Evolutionary conservation across 2,113 vertebrate species (phyloP).

Genomic region (Phrynosoma blainvillii): DNA sequence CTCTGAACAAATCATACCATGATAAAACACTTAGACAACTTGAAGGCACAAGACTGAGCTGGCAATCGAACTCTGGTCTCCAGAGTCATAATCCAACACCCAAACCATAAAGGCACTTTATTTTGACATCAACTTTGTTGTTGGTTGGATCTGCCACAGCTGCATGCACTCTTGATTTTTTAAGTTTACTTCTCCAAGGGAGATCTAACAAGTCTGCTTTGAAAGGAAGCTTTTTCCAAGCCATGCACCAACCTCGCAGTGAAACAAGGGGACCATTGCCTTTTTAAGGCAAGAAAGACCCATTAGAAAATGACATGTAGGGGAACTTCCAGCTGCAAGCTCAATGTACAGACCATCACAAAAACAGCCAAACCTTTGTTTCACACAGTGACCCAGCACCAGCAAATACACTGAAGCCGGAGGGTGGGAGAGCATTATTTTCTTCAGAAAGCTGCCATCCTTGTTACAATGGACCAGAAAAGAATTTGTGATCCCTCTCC

Average conservation of each 20-base stretch:
- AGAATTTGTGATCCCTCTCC: not conserved
- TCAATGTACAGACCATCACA: constrained; percentile 21
- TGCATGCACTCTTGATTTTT: not conserved
- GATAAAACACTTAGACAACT: no score
- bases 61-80: no score
- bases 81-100: no score
- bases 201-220: not conserved
- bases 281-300: constrained; percentile 66
- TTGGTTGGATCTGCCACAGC: not conserved
- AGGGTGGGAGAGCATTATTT: not conserved
- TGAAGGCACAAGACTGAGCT: no score
- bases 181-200: not conserved
- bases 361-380: constrained; percentile 67
- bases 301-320: constrained; percentile 59
- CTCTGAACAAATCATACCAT: no score
- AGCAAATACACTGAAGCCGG: not conserved
- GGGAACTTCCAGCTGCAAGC: constrained; percentile 48
- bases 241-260: no score
- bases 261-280: constrained; percentile 52
- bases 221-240: no score
- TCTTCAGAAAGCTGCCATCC: not conserved
- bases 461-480: not conserved
- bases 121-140: constrained; percentile 13
- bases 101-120: not conserved
- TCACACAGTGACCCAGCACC: not conserved